Percentiles rank a stretch among this genome's conserved stretches.
Conservation (phyloP, 1,140 invertebrate species). For the Parapsyche elsis region DNA sequence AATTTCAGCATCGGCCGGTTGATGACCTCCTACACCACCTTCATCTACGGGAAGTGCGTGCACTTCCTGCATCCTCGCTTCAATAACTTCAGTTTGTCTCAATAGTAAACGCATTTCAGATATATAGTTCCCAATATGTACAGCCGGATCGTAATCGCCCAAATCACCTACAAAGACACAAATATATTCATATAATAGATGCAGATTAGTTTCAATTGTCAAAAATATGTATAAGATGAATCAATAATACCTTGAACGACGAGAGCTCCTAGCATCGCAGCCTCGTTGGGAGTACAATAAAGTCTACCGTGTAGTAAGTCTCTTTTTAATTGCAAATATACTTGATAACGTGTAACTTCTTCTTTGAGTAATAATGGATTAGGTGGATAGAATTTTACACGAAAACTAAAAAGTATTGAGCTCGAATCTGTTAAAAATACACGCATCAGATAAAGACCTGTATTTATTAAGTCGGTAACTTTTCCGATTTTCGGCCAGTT, state of each 20-base stretch:
- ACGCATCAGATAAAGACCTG: not conserved
- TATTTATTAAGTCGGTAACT: too few relatives aligned
- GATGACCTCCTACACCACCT: constrained; percentile 74
- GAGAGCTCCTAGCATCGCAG: constrained; percentile 88
- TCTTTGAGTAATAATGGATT: constrained; percentile 86
- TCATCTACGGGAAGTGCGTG: constrained; percentile 62
- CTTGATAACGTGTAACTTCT: constrained; percentile 89
- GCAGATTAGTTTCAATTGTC: not conserved
- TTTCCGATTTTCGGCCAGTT: too few relatives aligned
- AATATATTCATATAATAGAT: not conserved
- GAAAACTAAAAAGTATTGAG: constrained; percentile 90
- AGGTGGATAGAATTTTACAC: constrained; percentile 94
- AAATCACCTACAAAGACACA: constrained; percentile 80
- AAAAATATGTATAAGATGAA: constrained; percentile 55
- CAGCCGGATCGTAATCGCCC: constrained; percentile 91
- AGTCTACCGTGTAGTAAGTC: constrained; percentile 94
- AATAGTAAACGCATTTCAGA: constrained; percentile 90
- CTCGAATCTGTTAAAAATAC: constrained; percentile 76
- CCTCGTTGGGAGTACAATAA: constrained; percentile 90
- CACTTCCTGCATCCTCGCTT: constrained; percentile 71
- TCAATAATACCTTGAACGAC: constrained; percentile 97
- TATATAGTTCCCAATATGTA: constrained; percentile 91
- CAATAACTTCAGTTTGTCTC: constrained; percentile 91
- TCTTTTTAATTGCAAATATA: constrained; percentile 93
- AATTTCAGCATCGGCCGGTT: constrained; percentile 80